Percentiles rank a stretch among this genome's conserved stretches.
These are phyloP conservation scores for Machaerirhynchus nigripectus DNA, from an alignment of 2,113 vertebrate genomes.

Conservation along the genomic window DNA sequence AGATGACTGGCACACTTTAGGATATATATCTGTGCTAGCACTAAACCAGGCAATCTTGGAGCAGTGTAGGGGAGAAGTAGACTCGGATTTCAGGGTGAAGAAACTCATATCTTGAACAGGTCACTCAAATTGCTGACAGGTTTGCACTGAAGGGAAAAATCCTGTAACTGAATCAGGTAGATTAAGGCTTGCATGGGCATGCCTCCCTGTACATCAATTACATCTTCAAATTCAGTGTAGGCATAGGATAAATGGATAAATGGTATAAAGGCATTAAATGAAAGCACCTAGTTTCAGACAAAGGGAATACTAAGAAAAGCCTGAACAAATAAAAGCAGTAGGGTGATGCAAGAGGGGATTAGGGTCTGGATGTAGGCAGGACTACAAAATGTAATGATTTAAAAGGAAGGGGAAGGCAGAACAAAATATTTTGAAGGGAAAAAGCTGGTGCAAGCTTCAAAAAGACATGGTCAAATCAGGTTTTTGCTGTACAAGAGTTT, in stretches of 20 bases:
- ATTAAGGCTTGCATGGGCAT: background rate
- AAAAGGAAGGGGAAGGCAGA: background rate
- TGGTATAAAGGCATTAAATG: background rate
- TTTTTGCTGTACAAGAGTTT: background rate
- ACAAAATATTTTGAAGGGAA: conserved; percentile 14
- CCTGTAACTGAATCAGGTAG: background rate
- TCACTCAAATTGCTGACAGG: background rate
- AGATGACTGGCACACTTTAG: background rate
- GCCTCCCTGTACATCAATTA: background rate
- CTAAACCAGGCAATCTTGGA: background rate
- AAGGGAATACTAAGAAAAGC: background rate
- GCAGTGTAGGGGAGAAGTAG: background rate
- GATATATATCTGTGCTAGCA: no score
- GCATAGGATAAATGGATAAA: background rate
- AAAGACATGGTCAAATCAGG: background rate
- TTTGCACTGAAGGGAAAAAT: background rate
- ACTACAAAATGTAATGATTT: background rate
- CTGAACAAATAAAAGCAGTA: background rate
- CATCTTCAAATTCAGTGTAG: background rate
- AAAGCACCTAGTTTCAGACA: background rate
- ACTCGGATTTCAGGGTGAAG: background rate
- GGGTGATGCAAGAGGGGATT: background rate
- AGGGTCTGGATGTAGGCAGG: background rate
- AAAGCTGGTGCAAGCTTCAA: background rate
- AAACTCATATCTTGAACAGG: background rate